phyloP scores from a whole-genome alignment of 2,888 invertebrate species.

The Crioceris asparagi region DNA sequence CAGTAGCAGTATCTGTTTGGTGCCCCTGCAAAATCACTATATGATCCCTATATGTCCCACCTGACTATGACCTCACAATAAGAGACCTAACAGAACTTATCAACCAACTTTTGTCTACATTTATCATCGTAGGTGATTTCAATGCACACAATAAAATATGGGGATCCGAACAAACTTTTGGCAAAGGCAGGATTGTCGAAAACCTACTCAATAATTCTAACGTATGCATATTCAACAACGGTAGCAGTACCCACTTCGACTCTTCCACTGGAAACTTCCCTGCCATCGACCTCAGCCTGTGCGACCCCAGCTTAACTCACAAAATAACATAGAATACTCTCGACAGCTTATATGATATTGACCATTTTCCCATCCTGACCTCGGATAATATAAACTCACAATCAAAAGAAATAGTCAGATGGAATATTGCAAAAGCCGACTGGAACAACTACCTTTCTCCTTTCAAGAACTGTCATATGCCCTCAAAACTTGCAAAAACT shows the following conservation, averaged over 20 bases:
- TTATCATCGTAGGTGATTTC: slow-evolving; percentile 1
- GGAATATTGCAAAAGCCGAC: too few relatives aligned
- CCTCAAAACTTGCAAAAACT: too few relatives aligned
- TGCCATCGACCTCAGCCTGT: neutral
- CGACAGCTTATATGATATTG: neutral
- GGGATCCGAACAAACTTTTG: neutral
- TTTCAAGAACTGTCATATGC: too few relatives aligned
- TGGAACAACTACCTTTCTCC: too few relatives aligned
- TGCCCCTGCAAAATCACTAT: too few relatives aligned
- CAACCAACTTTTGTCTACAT: neutral
- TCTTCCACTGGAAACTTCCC: neutral
- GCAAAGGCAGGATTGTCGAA: neutral
- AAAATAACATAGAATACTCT: neutral
- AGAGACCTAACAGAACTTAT: neutral
- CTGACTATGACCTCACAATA: too few relatives aligned
- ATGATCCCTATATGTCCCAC: neutral
- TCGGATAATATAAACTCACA: neutral
- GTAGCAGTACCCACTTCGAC: neutral
- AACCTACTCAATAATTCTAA: neutral
- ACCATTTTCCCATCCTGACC: slow-evolving; percentile 1
- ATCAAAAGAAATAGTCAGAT: too few relatives aligned
- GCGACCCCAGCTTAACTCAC: neutral
- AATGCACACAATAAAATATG: neutral
- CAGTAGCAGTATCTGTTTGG: neutral
- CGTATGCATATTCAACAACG: neutral